phyloP scores from a whole-genome alignment of 2,888 invertebrate species.

The Creontiades dilutus region DNA sequence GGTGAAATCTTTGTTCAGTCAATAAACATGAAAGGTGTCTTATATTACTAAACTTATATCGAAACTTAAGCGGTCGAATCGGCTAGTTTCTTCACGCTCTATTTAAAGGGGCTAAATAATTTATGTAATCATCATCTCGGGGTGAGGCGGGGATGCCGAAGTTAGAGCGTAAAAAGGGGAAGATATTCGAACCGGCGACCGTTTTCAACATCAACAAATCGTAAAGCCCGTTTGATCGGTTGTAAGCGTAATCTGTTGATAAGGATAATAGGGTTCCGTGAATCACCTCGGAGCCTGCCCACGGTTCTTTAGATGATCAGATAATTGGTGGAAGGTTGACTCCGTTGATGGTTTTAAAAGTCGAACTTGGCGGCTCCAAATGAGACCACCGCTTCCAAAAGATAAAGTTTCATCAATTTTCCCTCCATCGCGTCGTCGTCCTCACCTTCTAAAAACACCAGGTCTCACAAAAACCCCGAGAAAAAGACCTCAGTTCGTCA shows the following conservation, averaged over 20 bases:
- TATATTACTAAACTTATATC: background rate
- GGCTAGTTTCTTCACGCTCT: background rate
- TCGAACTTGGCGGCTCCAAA: background rate
- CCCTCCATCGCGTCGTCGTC: background rate
- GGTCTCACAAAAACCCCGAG: background rate
- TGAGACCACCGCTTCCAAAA: constrained; percentile 12
- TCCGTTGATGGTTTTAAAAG: constrained; percentile 39
- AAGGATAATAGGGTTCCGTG: constrained; percentile 62
- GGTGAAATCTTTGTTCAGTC: no score
- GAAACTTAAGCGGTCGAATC: background rate
- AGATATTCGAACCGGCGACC: constrained; percentile 6
- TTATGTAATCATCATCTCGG: constrained; percentile 42
- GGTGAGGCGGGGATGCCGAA: constrained; percentile 3
- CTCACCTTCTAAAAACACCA: background rate
- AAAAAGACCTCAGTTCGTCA: constrained; percentile 1
- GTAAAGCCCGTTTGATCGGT: constrained; percentile 46
- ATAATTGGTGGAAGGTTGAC: constrained; percentile 42
- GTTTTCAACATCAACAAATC: constrained; percentile 61
- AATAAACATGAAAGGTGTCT: no score
- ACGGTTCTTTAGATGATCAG: constrained; percentile 36
- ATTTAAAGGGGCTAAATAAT: background rate
- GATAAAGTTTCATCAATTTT: background rate
- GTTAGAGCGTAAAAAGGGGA: background rate
- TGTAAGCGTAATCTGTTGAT: constrained; percentile 49
- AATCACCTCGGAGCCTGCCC: constrained; percentile 48